These are phyloP conservation scores for Triplophysa siluroides DNA, from an alignment of 2,113 vertebrate species.

Conservation along the genomic window DNA sequence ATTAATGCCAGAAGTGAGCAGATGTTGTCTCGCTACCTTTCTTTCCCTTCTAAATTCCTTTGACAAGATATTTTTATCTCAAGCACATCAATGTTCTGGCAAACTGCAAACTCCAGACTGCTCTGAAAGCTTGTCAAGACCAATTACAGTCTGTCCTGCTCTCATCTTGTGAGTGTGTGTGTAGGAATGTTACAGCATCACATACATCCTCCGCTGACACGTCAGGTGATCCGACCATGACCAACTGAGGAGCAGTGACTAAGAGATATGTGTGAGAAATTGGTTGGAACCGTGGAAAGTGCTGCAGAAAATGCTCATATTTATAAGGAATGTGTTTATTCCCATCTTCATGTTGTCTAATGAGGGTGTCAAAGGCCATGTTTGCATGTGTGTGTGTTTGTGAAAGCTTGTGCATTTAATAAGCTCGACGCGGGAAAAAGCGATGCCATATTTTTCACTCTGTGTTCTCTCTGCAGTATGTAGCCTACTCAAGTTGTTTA, in stretches of 20 bases:
- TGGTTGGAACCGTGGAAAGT: slow-evolving; percentile 60
- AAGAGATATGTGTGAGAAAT: slow-evolving; percentile 47
- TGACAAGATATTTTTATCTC: slow-evolving; percentile 60
- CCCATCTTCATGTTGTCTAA: slow-evolving; percentile 61
- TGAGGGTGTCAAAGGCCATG: slow-evolving; percentile 53
- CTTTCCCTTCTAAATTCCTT: slow-evolving; percentile 43
- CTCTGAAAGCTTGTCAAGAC: slow-evolving; percentile 60
- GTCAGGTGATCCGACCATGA: slow-evolving; percentile 44
- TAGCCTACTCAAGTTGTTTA: slow-evolving; percentile 6
- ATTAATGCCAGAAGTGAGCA: slow-evolving; percentile 47
- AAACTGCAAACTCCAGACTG: slow-evolving; percentile 48
- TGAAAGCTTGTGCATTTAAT: slow-evolving; percentile 61
- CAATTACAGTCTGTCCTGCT: slow-evolving; percentile 61
- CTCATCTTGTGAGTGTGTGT: slow-evolving; percentile 34
- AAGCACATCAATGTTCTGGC: slow-evolving; percentile 54
- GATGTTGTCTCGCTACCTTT: slow-evolving; percentile 43
- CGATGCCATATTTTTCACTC: slow-evolving; percentile 54
- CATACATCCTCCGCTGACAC: slow-evolving; percentile 38
- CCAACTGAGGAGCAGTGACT: slow-evolving; percentile 45
- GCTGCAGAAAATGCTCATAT: slow-evolving; percentile 51
- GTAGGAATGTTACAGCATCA: slow-evolving; percentile 8
- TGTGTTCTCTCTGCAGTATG: slow-evolving; percentile 53
- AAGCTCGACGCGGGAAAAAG: slow-evolving; percentile 69
- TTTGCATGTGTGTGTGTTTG: slow-evolving; percentile 56
- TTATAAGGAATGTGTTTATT: slow-evolving; percentile 56